Evolutionary conservation across 2,797 vertebrate species (phyloP).

Genomic region (Kryptopterus vitreolus): DNA sequence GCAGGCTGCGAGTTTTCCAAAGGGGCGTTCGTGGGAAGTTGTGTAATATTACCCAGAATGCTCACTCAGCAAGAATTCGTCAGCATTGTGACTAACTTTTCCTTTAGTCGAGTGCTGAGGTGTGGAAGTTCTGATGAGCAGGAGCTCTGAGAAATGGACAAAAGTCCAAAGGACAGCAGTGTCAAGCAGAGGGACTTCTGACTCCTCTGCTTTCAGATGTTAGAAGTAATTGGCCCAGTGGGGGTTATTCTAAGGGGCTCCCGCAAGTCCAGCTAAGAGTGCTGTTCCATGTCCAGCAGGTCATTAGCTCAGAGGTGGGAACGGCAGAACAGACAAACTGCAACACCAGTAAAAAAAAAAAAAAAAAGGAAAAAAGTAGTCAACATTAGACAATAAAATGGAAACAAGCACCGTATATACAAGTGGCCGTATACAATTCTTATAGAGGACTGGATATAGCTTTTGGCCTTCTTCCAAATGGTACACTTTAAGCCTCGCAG

Average conservation of each 20-base stretch:
- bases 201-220: constrained; percentile 17
- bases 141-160: constrained; percentile 33
- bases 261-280: constrained; percentile 49
- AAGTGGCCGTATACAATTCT: neutral
- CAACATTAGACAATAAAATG: neutral
- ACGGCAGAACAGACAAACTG: neutral
- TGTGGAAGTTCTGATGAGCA: neutral
- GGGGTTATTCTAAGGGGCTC: constrained; percentile 55
- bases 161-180: constrained; percentile 26
- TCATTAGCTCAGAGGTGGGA: constrained; percentile 43
- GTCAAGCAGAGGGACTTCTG: constrained; percentile 3
- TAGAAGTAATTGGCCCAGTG: constrained; percentile 56
- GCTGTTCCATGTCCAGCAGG: constrained; percentile 49
- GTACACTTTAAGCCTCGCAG: neutral
- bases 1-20: constrained; percentile 23
- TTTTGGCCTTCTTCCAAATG: neutral
- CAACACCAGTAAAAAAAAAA: neutral
- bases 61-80: neutral
- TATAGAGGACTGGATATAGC: neutral
- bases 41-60: neutral
- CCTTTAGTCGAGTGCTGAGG: neutral
- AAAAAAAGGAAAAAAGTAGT: neutral
- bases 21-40: neutral
- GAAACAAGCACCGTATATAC: neutral
- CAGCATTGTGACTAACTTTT: neutral